Base-by-base conservation (phyloP, 2,797 vertebrate species). In the Cacajao melanocephalus region DNA sequence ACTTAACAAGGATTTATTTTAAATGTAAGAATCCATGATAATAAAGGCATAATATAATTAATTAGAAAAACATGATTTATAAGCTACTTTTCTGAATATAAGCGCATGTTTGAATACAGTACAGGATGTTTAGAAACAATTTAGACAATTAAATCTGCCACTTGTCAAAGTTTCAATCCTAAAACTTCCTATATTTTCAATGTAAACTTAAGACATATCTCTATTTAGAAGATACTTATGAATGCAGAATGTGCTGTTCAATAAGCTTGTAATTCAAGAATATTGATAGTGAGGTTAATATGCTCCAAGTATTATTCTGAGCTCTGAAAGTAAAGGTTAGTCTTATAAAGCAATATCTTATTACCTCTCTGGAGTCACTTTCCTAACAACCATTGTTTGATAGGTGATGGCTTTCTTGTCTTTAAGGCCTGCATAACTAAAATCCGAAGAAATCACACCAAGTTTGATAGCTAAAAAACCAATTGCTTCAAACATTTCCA, bases 351-450 rank as follows among this genome's bases (percentile, higher is more conserved):
- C 2, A 88, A 72, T 84, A 30, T 86, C 2, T 72, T 58, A 44
- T 72, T 99, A 99, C 99, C 99, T 98, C 88, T 99, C 98, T 93
- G 99, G 98, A 52, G 99, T 98, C 89, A 99, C 99, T 98, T 99
- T 99, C 98, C 99, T 99, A 95, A 99, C 99, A 78, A 99, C 99
- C 99, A 99, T 99, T 50, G 99, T 98, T 96, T 99, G 99, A 97
- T 99, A 99, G 70, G 99, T 99, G 97, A 99, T 67, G 19, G 99
- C 99, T 98, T 99, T 99, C 98, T 99, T 99, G 96, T 99, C 99
- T 98, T 99, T 99, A 98, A 99, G 99, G 81, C 99, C 99, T 24
- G 99, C 99, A 19, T 99, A 99, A 98, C 99, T 99, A 98, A 99
- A 99, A 98, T 99, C 99, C 11, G 99, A 99, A 26, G 99, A 99